These are phyloP conservation scores for Diuraphis noxia DNA, from an alignment of 1,140 invertebrate genomes.

Conservation along the genomic window DNA sequence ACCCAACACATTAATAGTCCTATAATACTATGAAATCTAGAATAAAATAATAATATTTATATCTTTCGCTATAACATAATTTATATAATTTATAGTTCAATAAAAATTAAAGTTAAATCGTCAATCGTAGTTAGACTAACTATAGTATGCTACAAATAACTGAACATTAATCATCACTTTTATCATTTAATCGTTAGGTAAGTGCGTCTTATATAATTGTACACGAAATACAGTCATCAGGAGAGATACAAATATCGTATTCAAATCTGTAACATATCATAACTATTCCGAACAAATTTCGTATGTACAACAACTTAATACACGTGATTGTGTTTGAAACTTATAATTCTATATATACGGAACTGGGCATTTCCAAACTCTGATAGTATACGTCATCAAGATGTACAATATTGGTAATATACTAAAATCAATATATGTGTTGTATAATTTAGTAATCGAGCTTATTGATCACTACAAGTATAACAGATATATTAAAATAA, in stretches of 20 bases:
- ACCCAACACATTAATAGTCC: neutral
- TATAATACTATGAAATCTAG: neutral
- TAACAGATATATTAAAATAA: neutral
- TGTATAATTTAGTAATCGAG: neutral
- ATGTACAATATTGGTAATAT: neutral
- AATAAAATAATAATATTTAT: neutral
- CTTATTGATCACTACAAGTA: neutral
- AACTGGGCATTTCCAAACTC: neutral
- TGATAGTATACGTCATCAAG: neutral
- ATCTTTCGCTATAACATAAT: neutral
- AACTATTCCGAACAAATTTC: neutral
- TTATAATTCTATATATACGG: neutral
- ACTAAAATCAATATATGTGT: no score
- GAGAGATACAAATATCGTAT: neutral
- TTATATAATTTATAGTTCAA: neutral
- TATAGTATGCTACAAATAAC: neutral
- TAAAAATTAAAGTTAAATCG: neutral
- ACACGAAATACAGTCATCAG: neutral
- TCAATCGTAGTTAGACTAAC: neutral
- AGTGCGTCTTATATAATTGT: neutral
- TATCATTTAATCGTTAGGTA: neutral
- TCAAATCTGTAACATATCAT: neutral
- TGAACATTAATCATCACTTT: neutral
- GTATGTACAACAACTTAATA: neutral
- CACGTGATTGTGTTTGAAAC: neutral